These are phyloP conservation scores for Drosophila greeni DNA, from an alignment of 2,888 invertebrate genomes.

Conservation along the genomic window DNA sequence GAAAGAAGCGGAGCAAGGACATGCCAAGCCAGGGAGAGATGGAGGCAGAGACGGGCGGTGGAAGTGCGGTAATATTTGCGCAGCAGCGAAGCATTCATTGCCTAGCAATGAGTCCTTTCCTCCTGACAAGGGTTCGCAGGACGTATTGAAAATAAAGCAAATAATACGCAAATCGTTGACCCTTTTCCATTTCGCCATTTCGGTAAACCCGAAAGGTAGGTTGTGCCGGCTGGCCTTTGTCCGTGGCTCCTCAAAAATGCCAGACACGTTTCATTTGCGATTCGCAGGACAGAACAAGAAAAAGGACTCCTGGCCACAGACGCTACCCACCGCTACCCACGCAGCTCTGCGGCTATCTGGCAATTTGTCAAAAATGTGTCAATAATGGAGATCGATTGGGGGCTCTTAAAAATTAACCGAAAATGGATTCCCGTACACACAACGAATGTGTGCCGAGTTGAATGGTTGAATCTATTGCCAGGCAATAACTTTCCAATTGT, in stretches of 20 bases:
- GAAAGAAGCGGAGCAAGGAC: conserved; percentile 70
- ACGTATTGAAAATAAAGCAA: conserved; percentile 68
- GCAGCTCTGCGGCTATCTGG: conserved; percentile 50
- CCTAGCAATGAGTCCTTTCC: conserved; percentile 46
- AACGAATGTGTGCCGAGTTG: conserved; percentile 12
- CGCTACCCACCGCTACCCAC: conserved; percentile 40
- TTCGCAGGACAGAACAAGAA: conserved; percentile 33
- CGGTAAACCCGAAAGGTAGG: conserved; percentile 55
- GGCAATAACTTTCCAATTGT: conserved; percentile 21
- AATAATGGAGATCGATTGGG: conserved; percentile 70
- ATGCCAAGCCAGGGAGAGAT: conserved; percentile 40
- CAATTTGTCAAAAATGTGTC: conserved; percentile 75
- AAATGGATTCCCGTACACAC: conserved; percentile 51
- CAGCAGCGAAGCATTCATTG: conserved; percentile 37
- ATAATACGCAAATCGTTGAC: conserved; percentile 59
- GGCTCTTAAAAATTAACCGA: conserved; percentile 54
- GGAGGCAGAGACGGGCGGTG: conserved; percentile 29
- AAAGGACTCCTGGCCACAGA: conserved; percentile 50
- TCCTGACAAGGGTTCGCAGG: conserved; percentile 61
- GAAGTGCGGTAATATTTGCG: conserved; percentile 46
- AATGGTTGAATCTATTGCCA: conserved; percentile 22
- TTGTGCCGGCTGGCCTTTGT: conserved; percentile 48
- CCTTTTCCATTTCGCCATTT: conserved; percentile 49
- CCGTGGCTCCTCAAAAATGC: conserved; percentile 46
- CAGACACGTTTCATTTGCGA: conserved; percentile 58